Evolutionary conservation across 2,888 invertebrate species (phyloP).

Genomic region (Synanthedon formicaeformis): DNA sequence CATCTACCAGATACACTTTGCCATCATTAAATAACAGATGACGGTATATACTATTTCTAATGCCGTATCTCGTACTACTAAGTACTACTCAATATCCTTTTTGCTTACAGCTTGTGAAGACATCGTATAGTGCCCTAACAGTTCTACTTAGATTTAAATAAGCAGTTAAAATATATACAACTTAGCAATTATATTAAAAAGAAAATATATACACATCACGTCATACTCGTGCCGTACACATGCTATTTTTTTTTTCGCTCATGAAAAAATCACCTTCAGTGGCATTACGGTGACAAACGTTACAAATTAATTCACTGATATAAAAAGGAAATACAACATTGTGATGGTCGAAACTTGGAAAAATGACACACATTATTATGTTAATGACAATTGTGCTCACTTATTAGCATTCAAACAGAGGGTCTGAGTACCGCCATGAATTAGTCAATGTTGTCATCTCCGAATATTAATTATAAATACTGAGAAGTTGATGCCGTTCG

Average conservation of each 20-base stretch:
- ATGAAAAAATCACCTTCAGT: too few species aligned
- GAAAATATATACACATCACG: neutral
- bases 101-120: constrained; percentile 51
- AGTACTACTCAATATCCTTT: neutral
- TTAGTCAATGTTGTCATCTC: constrained; percentile 21
- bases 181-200: neutral
- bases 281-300: constrained; percentile 3
- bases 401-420: constrained; percentile 32
- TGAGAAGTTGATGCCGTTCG: constrained; percentile 9
- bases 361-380: constrained; percentile 20
- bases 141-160: constrained; percentile 21
- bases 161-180: neutral
- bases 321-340: neutral
- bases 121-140: constrained; percentile 54
- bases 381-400: constrained; percentile 23
- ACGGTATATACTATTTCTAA: too few species aligned
- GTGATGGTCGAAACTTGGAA: neutral
- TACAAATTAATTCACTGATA: constrained; percentile 6
- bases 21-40: too few species aligned
- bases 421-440: constrained; percentile 20
- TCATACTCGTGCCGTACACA: neutral
- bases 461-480: constrained; percentile 37
- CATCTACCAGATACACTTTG: too few species aligned
- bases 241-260: neutral
- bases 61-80: too few species aligned